These are phyloP conservation scores for Tigriopus californicus DNA, from an alignment of 2,888 invertebrate species.

Conservation along the genomic window DNA sequence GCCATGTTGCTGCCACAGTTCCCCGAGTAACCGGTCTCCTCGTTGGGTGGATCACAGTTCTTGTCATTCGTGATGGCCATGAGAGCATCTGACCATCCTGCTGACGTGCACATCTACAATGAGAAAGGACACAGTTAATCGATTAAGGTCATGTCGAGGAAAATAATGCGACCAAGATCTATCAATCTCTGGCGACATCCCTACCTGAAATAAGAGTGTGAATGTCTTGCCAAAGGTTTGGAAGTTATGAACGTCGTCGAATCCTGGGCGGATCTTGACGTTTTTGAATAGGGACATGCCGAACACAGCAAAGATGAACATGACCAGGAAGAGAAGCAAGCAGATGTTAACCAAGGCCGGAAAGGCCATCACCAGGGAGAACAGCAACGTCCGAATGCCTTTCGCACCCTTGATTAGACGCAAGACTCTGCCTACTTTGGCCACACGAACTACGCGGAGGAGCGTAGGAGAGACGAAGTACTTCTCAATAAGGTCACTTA, in stretches of 20 bases:
- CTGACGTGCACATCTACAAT: slow-evolving; percentile 60
- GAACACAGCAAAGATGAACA: slow-evolving; percentile 98
- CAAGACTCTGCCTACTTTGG: slow-evolving; percentile 90
- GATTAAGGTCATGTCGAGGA: too few species aligned
- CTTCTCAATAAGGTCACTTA: slow-evolving; percentile 89
- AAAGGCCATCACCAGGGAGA: slow-evolving; percentile 94
- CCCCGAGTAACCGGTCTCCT: slow-evolving; percentile 55
- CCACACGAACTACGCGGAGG: slow-evolving; percentile 78
- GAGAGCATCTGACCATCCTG: slow-evolving; percentile 88
- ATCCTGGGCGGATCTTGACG: slow-evolving; percentile 79
- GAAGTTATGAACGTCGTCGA: slow-evolving; percentile 95
- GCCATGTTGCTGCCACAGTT: slow-evolving; percentile 85
- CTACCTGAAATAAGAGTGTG: slow-evolving; percentile 92
- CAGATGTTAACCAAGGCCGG: slow-evolving; percentile 98
- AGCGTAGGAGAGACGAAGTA: slow-evolving; percentile 95
- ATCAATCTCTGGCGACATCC: too few species aligned
- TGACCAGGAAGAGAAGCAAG: slow-evolving; percentile 86
- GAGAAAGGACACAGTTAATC: background rate
- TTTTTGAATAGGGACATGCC: slow-evolving; percentile 99
- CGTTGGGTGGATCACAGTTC: slow-evolving; percentile 68
- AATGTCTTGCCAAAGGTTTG: slow-evolving; percentile 96
- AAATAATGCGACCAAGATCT: too few species aligned
- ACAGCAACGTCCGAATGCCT: slow-evolving; percentile 88
- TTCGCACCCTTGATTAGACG: slow-evolving; percentile 96
- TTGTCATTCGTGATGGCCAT: slow-evolving; percentile 90